Percentiles rank a stretch among this genome's conserved stretches.
Evolutionary conservation across 1,140 invertebrate species (phyloP).

Genomic region (Habropoda laboriosa): DNA sequence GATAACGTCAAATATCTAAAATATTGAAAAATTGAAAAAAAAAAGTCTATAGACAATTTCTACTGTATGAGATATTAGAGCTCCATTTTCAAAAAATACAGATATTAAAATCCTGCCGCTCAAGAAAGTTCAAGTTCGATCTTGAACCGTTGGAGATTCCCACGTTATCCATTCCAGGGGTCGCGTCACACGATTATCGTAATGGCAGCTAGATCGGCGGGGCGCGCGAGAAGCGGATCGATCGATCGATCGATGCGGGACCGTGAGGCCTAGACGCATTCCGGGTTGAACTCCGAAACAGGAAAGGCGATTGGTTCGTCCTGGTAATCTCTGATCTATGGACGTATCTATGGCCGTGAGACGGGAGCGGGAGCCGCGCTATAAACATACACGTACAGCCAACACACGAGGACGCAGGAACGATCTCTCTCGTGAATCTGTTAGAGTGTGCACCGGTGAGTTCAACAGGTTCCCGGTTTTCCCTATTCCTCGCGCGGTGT

Average conservation of each 20-base stretch:
- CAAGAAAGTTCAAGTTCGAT: neutral
- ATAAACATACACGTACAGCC: slow-evolving; percentile 18
- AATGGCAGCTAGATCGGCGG: slow-evolving; percentile 3
- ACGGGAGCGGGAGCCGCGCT: slow-evolving; percentile 9
- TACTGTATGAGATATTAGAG: no score
- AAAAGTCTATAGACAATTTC: no score
- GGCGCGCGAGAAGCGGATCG: slow-evolving; percentile 26
- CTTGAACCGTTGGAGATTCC: neutral
- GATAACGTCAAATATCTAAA: no score
- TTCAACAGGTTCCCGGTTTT: slow-evolving; percentile 48
- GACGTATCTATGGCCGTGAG: slow-evolving; percentile 47
- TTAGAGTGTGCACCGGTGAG: slow-evolving; percentile 2
- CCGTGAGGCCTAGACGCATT: slow-evolving; percentile 6
- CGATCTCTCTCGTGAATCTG: no score
- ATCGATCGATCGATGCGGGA: neutral
- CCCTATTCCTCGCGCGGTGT: slow-evolving; percentile 48
- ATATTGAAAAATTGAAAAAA: no score
- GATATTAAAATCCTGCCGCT: neutral
- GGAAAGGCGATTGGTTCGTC: slow-evolving; percentile 55
- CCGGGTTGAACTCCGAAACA: slow-evolving; percentile 32
- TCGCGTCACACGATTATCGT: slow-evolving; percentile 16
- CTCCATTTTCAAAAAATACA: neutral
- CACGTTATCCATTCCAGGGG: slow-evolving; percentile 32
- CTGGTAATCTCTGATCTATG: slow-evolving; percentile 63
- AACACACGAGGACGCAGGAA: slow-evolving; percentile 7